A percentile compares a stretch with the other conserved stretches of the same genome.
Conservation (phyloP, 2,797 vertebrate species). For the Coilia nasus region DNA sequence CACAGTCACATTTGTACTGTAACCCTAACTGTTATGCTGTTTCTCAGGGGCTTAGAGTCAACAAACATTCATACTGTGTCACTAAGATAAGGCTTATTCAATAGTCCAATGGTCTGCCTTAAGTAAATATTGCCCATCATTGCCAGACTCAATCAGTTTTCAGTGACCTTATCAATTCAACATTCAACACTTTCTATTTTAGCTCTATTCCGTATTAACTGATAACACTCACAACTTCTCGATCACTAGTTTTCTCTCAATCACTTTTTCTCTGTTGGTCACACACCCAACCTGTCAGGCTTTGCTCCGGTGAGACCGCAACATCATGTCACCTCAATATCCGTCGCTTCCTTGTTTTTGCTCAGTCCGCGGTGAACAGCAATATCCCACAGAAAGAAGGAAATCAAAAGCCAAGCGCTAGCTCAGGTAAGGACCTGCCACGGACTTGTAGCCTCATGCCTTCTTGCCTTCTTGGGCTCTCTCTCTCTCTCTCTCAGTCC, state of each 20-base stretch:
- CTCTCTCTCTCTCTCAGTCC: not conserved
- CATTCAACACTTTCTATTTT: not conserved
- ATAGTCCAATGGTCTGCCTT: not conserved
- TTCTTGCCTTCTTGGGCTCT: not conserved
- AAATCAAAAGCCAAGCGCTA: not conserved
- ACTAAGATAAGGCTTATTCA: not conserved
- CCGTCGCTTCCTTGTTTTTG: not conserved
- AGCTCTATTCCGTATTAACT: not conserved
- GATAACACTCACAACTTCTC: not conserved
- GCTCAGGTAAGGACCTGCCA: not conserved
- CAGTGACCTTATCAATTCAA: not conserved
- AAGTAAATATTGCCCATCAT: not conserved
- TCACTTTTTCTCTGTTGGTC: not conserved
- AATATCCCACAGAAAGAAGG: not conserved
- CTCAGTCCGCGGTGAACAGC: not conserved
- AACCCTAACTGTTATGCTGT: not conserved
- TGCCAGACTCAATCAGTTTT: not conserved
- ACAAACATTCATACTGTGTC: not conserved
- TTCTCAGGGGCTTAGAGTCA: not conserved
- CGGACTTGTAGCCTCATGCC: not conserved
- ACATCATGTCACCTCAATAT: not conserved
- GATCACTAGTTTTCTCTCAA: not conserved
- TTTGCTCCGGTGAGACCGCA: not conserved
- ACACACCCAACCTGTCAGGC: conserved; percentile 14
- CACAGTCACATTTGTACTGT: not conserved